phyloP scores from a whole-genome alignment of 30 jellyfish, hydroid and myxozoan species.

The Chironex yamaguchii region DNA sequence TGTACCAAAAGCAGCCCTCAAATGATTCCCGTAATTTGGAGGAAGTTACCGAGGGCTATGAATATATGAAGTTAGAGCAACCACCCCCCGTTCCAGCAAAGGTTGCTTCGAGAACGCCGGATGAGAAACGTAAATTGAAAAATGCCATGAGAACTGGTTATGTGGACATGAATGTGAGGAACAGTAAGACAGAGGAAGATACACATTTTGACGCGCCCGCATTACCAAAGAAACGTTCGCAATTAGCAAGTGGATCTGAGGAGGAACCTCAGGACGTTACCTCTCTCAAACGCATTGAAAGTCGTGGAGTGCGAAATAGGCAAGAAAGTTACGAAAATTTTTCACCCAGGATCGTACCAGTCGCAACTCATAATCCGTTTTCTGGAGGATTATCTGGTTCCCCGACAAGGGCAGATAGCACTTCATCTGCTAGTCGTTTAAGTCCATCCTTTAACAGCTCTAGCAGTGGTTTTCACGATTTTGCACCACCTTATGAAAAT shows the following conservation, averaged over 20 bases:
- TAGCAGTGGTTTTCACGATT: background rate
- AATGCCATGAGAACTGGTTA: background rate
- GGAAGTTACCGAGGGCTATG: background rate
- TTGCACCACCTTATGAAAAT: background rate
- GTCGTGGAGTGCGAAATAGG: conserved; percentile 53
- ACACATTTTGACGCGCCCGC: background rate
- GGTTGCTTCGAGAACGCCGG: background rate
- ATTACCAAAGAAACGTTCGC: background rate
- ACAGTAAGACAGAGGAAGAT: background rate
- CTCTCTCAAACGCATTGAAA: conserved; percentile 70
- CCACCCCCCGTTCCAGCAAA: background rate
- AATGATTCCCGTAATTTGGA: background rate
- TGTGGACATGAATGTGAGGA: background rate
- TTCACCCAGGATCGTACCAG: conserved; percentile 68
- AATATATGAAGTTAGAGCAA: background rate
- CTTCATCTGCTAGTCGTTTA: too few relatives aligned
- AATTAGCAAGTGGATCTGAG: background rate
- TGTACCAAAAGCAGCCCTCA: background rate
- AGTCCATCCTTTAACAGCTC: too few relatives aligned
- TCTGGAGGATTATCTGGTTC: background rate
- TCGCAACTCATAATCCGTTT: conserved; percentile 70
- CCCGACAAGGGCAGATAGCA: background rate
- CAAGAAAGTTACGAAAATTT: conserved; percentile 78
- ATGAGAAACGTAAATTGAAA: background rate
- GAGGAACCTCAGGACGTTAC: background rate